phyloP scores from a whole-genome alignment of 2,113 vertebrate species.

The Lamprologus ornatipinnis region DNA sequence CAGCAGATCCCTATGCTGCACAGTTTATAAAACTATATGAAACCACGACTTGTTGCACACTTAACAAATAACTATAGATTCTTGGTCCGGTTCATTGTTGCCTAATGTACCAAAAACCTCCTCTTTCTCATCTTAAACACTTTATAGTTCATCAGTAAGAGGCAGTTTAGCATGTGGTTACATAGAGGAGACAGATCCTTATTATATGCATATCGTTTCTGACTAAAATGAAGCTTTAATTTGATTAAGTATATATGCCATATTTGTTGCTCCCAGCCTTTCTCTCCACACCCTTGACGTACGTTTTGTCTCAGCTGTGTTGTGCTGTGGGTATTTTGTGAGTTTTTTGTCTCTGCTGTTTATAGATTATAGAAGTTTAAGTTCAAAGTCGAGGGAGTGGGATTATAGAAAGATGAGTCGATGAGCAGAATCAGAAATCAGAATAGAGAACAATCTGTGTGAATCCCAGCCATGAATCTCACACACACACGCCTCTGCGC shows the following conservation, averaged over 20 bases:
- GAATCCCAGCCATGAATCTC: not conserved
- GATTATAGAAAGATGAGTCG: not conserved
- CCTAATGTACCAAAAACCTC: not conserved
- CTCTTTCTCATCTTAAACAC: not conserved
- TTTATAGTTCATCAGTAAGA: not conserved
- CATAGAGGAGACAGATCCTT: not conserved
- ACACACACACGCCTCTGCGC: not conserved
- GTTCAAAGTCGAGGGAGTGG: not conserved
- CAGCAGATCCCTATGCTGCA: not conserved
- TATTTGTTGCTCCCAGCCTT: not conserved
- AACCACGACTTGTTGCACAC: not conserved
- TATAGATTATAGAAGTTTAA: not conserved
- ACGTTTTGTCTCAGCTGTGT: not conserved
- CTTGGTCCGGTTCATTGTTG: not conserved
- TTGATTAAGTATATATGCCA: not conserved
- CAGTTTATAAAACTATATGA: not conserved
- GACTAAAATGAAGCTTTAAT: not conserved
- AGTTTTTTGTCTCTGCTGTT: not conserved
- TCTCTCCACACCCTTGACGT: not conserved
- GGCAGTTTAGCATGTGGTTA: not conserved
- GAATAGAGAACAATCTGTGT: not conserved
- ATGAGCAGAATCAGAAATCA: conserved; percentile 41
- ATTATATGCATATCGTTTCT: not conserved
- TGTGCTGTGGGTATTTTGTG: not conserved
- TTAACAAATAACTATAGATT: not conserved